Evolutionary conservation across 2,888 invertebrate species (phyloP).

Genomic region (Nomada lathburiana): DNA sequence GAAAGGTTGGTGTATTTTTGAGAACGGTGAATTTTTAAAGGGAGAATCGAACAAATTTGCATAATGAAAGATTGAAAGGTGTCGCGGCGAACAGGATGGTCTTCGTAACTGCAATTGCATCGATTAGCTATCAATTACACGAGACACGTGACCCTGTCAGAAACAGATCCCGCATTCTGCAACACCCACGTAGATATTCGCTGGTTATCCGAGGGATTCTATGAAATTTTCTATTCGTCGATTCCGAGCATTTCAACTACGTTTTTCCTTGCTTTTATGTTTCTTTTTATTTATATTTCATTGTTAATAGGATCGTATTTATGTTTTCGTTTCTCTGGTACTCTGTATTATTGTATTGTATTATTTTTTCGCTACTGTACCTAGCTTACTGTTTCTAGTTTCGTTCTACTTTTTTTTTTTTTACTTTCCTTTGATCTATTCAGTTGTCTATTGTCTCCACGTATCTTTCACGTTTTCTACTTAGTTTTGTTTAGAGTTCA

Average conservation of each 20-base stretch:
- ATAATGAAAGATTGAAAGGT: constrained; percentile 31
- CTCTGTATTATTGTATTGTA: no score
- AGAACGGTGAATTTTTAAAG: background rate
- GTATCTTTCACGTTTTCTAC: no score
- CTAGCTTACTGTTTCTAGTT: no score
- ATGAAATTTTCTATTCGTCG: background rate
- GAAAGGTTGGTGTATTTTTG: no score
- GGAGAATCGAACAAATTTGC: constrained; percentile 1
- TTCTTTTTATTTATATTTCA: no score
- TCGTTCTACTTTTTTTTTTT: no score
- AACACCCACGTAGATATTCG: constrained; percentile 28
- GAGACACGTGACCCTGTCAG: constrained; percentile 49
- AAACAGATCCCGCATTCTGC: constrained; percentile 53
- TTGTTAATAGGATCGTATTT: no score
- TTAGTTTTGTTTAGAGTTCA: no score
- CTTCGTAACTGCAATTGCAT: constrained; percentile 54
- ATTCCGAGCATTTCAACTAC: background rate
- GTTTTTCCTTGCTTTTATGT: background rate
- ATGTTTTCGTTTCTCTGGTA: no score
- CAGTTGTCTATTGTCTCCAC: no score
- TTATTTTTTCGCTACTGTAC: no score
- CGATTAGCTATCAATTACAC: constrained; percentile 61
- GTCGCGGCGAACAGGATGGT: constrained; percentile 26
- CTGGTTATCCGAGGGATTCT: constrained; percentile 24
- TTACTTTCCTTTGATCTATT: no score